Conservation (phyloP, 2,113 vertebrate genomes). For the Amphiprion ocellaris region DNA sequence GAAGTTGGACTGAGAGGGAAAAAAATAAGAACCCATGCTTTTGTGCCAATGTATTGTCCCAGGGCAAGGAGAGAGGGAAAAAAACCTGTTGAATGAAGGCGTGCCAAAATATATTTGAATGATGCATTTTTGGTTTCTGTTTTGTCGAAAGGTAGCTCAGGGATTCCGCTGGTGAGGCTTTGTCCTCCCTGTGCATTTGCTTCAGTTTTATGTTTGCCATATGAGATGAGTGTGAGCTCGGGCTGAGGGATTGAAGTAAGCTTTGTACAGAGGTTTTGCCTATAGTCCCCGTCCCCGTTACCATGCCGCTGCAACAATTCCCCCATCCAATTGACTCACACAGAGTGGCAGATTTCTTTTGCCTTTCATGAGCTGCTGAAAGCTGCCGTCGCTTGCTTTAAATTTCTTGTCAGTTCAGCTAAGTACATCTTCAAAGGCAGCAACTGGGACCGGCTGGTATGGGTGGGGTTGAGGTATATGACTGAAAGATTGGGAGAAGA, state of each 20-base stretch:
- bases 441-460: constrained; percentile 39
- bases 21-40: constrained; percentile 3
- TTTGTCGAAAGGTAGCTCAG: constrained; percentile 53
- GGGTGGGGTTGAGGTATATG: constrained; percentile 48
- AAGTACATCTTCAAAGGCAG: constrained; percentile 79
- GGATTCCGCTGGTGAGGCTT: constrained; percentile 32
- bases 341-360: constrained; percentile 70
- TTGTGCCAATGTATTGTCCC: constrained; percentile 46
- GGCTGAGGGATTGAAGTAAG: constrained; percentile 66
- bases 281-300: constrained; percentile 50
- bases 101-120: constrained; percentile 56
- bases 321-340: constrained; percentile 66
- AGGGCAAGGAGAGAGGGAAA: constrained; percentile 38
- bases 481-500: constrained; percentile 43
- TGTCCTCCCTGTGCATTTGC: constrained; percentile 48
- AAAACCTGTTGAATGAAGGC: constrained; percentile 42
- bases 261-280: constrained; percentile 63
- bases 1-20: neutral
- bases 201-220: constrained; percentile 51
- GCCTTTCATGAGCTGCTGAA: constrained; percentile 78
- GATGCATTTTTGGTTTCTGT: constrained; percentile 48
- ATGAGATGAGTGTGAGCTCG: constrained; percentile 33
- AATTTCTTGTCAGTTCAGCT: constrained; percentile 77
- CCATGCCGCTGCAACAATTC: constrained; percentile 51
- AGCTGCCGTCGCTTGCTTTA: constrained; percentile 67